A percentile compares a stretch with the other conserved stretches of the same genome.
Conservation (phyloP, 2,113 vertebrate species). For the Alligator sinensis region DNA sequence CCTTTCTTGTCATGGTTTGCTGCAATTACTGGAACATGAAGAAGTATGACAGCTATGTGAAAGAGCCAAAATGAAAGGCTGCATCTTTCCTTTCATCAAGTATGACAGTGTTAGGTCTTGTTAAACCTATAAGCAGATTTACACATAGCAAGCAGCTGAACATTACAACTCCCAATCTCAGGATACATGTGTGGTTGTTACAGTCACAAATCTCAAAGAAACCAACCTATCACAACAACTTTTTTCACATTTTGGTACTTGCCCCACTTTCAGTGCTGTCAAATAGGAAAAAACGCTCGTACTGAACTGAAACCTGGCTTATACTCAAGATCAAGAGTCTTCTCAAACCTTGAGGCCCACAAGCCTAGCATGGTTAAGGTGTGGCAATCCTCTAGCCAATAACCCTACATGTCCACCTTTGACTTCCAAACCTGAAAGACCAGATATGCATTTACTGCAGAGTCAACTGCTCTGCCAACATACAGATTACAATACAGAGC, state of each 20-base stretch:
- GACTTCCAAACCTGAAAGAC: too few species aligned
- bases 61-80: conserved; percentile 53
- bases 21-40: conserved; percentile 56
- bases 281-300: not conserved
- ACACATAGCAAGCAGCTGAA: not conserved
- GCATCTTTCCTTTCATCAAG: conserved; percentile 47
- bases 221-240: not conserved
- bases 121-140: conserved; percentile 9
- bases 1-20: conserved; percentile 21
- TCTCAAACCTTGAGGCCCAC: not conserved
- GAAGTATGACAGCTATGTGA: conserved; percentile 69
- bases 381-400: too few species aligned
- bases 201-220: not conserved
- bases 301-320: not conserved
- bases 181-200: not conserved
- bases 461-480: too few species aligned
- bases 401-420: too few species aligned
- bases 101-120: not conserved
- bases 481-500: too few species aligned
- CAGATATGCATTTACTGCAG: too few species aligned
- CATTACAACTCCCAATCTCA: not conserved
- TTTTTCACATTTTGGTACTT: not conserved
- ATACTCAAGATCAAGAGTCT: not conserved
- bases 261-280: not conserved
- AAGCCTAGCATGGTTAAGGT: too few species aligned